phyloP scores from a whole-genome alignment of 2,888 invertebrate genomes.

The Brachypalpus laphriformis region DNA sequence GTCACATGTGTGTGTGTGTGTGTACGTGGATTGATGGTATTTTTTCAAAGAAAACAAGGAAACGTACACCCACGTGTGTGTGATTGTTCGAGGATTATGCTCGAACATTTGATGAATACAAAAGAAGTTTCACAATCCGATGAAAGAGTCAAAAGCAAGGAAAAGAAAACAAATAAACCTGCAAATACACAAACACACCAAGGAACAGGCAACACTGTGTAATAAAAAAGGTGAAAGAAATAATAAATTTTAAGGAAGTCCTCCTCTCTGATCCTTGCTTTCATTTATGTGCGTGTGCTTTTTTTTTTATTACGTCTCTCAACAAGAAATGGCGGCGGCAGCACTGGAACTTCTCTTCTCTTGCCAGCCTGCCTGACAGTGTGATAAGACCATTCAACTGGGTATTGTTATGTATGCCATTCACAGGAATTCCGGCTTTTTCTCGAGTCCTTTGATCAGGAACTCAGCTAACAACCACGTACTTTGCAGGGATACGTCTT shows the following conservation, averaged over 20 bases:
- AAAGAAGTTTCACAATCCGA: constrained; percentile 26
- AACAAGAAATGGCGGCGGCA: background rate
- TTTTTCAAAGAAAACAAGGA: background rate
- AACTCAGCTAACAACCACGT: constrained; percentile 53
- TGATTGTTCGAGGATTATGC: constrained; percentile 51
- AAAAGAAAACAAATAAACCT: constrained; percentile 11
- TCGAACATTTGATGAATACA: constrained; percentile 56
- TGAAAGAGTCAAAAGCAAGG: constrained; percentile 17
- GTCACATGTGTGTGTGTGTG: constrained; percentile 7
- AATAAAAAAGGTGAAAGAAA: constrained; percentile 44
- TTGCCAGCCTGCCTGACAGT: constrained; percentile 41
- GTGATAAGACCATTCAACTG: constrained; percentile 58
- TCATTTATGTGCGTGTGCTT: constrained; percentile 16
- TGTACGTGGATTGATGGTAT: background rate
- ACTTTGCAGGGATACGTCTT: constrained; percentile 59
- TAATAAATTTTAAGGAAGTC: constrained; percentile 55
- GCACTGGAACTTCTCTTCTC: background rate
- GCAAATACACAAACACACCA: constrained; percentile 1
- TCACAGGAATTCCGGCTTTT: constrained; percentile 50
- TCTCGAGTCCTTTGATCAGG: constrained; percentile 59
- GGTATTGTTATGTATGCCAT: constrained; percentile 57
- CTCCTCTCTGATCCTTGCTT: constrained; percentile 32
- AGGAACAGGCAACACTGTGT: background rate
- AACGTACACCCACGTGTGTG: background rate
- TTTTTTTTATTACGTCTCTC: constrained; percentile 15